phyloP scores from a whole-genome alignment of 2,888 invertebrate species.

The Oegoconia quadripuncta region DNA sequence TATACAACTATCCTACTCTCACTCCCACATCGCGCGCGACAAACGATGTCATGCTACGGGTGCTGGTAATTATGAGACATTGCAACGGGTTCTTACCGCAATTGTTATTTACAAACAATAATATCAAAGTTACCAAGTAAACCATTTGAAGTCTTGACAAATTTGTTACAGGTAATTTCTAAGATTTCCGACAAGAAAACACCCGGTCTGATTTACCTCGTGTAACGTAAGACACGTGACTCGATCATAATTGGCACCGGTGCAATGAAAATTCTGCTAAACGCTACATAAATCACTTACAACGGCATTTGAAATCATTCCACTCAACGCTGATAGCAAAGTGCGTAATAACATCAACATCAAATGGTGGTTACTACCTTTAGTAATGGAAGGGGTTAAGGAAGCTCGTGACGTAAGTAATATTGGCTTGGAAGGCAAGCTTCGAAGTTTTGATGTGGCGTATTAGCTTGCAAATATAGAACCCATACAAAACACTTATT shows the following conservation, averaged over 20 bases:
- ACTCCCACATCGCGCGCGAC: too few relatives aligned
- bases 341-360: constrained; percentile 21
- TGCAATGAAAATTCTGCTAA: constrained; percentile 29
- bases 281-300: constrained; percentile 19
- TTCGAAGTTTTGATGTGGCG: constrained; percentile 66
- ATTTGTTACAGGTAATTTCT: constrained; percentile 32
- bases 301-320: constrained; percentile 7
- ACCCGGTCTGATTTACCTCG: constrained; percentile 47
- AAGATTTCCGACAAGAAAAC: constrained; percentile 34
- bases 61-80: too few relatives aligned
- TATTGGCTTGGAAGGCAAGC: constrained; percentile 56
- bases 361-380: constrained; percentile 23
- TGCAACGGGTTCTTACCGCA: too few relatives aligned
- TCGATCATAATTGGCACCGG: constrained; percentile 35
- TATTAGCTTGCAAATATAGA: constrained; percentile 77
- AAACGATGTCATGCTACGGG: too few relatives aligned
- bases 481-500: constrained; percentile 75
- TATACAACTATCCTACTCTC: too few relatives aligned
- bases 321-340: constrained; percentile 19
- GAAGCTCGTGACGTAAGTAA: constrained; percentile 51
- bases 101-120: too few relatives aligned
- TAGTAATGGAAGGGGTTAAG: constrained; percentile 7
- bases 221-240: constrained; percentile 57
- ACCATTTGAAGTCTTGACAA: constrained; percentile 20
- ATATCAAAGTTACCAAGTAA: too few relatives aligned